Evolutionary conservation across 2,797 vertebrate species (phyloP), one percentile per base, ranked within the genome.

Genomic region (Botia kubotai): DNA sequence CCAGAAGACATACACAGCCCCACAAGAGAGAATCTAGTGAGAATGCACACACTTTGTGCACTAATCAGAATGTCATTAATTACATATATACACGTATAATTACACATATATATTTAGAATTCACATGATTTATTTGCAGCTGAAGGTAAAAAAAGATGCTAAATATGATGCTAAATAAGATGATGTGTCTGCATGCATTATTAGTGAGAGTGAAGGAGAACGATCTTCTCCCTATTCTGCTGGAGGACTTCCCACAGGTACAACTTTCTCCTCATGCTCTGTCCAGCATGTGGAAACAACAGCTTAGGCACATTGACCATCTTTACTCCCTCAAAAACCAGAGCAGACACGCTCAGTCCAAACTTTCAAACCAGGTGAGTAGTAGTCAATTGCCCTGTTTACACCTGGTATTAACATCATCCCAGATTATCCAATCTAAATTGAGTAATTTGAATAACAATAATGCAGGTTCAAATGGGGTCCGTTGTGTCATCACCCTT

Each of bases 181-280:
- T n/a, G n/a, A n/a, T n/a, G 0, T 74, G 17, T 73, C 17, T 17
- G 13, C 36, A 21, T 52, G 48, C 72, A 63, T 53, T 19, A 74
- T 88, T 88, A 99, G 98, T 97, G 91, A 95, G 89, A 82, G 84
- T 96, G 57, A 94, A 92, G 75, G 95, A 97, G 36, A 94, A 95
- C 1, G 91, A 96, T 36, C 93, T 98, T 62, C 92, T 99, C 11
- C 90, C 96, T 0, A 78, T 94, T 72, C 92, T 99, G 50, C 87
- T 96, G 84, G 95, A 97, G 48, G 95, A 97, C 80, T 91, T 98
- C 84, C 97, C 97, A 6, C 92, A 94, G 77, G 94, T 99, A 58
- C 94, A 91, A 76, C 89, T 99, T 83, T 96, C 96, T 50, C 89
- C 92, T 16, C 94, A 89, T 0, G 86, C 94, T 0, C 88, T 98